Conservation (phyloP, 2,888 invertebrate species). For the Allygus modestus region DNA sequence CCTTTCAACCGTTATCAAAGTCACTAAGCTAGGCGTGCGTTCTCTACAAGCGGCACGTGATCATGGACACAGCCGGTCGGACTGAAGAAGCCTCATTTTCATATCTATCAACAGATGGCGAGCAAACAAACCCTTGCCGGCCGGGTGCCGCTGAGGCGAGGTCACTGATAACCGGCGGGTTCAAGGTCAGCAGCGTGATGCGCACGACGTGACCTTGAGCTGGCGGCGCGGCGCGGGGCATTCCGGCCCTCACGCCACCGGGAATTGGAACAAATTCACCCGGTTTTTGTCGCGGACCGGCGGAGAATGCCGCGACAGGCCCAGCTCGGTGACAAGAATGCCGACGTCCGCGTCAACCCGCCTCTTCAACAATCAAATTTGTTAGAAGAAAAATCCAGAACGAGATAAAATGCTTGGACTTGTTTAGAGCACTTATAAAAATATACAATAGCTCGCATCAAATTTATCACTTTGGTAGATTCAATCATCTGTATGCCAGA, state of each 20-base stretch:
- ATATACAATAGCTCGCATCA: too few relatives aligned
- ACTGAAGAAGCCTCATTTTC: too few relatives aligned
- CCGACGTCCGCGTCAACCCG: background rate
- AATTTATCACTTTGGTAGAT: too few relatives aligned
- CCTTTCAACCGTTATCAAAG: too few relatives aligned
- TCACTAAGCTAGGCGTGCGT: too few relatives aligned
- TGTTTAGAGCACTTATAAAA: too few relatives aligned
- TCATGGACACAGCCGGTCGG: too few relatives aligned
- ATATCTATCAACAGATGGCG: background rate
- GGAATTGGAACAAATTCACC: slow-evolving; percentile 47
- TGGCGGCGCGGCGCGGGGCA: background rate
- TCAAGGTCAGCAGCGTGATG: slow-evolving; percentile 28
- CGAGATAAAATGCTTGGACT: background rate
- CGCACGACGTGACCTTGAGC: slow-evolving; percentile 26
- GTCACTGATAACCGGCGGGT: slow-evolving; percentile 24
- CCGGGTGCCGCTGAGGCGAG: background rate
- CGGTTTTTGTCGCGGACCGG: background rate
- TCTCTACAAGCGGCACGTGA: too few relatives aligned
- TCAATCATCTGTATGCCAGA: too few relatives aligned
- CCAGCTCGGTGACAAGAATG: background rate
- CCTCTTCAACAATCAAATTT: slow-evolving; percentile 3
- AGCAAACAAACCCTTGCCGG: background rate
- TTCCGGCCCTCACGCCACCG: slow-evolving; percentile 15
- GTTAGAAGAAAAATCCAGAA: background rate
- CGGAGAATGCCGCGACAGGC: slow-evolving; percentile 12